Conservation (phyloP, 1,140 invertebrate species). For the Drosophila funebris region DNA sequence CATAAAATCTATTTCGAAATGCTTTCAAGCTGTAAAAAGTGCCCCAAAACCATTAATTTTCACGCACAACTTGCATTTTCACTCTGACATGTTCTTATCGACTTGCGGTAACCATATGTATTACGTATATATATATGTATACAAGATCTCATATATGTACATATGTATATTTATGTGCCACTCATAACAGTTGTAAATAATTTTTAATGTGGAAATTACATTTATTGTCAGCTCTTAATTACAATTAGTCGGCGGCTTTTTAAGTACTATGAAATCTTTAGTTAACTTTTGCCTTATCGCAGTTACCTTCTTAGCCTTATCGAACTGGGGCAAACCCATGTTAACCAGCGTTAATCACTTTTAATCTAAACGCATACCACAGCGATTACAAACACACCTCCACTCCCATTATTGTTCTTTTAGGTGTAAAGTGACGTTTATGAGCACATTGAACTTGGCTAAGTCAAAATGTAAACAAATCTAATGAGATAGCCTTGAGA, state of each 20-base stretch:
- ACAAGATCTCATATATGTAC: neutral
- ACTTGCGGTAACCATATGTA: neutral
- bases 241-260: slow-evolving; percentile 17
- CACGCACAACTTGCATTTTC: slow-evolving; percentile 36
- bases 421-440: slow-evolving; percentile 43
- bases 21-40: slow-evolving; percentile 23
- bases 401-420: neutral
- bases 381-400: slow-evolving; percentile 4
- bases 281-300: slow-evolving; percentile 11
- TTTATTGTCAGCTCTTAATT: slow-evolving; percentile 19
- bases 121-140: neutral
- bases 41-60: slow-evolving; percentile 30
- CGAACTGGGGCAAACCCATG: slow-evolving; percentile 22
- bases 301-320: slow-evolving; percentile 6
- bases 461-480: slow-evolving; percentile 38
- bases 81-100: slow-evolving; percentile 18
- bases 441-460: slow-evolving; percentile 50
- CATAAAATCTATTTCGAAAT: slow-evolving; percentile 43
- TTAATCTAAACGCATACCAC: slow-evolving; percentile 14
- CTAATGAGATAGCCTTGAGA: slow-evolving; percentile 30
- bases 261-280: neutral
- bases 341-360: slow-evolving; percentile 12
- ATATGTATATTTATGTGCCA: neutral
- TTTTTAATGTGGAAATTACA: slow-evolving; percentile 7
- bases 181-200: slow-evolving; percentile 24